Evolutionary conservation across 2,888 invertebrate genomes (phyloP).

Genomic region (Cyclophora albipunctata): DNA sequence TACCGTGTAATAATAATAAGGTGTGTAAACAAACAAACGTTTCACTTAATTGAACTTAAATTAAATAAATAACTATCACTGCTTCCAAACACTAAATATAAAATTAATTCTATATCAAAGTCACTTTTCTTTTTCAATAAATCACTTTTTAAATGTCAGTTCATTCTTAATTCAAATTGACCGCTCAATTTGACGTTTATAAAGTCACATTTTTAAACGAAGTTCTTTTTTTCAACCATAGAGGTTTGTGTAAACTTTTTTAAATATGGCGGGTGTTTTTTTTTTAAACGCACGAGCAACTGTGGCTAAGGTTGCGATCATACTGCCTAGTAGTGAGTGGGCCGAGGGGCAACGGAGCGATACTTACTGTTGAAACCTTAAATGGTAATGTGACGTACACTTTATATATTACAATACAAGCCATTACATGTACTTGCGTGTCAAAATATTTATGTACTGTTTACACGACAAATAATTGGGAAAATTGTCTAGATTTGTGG

Average conservation of each 20-base stretch:
- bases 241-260: no score
- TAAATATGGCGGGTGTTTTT: slow-evolving; percentile 1
- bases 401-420: no score
- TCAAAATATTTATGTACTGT: no score
- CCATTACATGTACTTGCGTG: no score
- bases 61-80: slow-evolving; percentile 10
- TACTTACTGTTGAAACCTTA: slow-evolving; percentile 30
- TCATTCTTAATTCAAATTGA: slow-evolving; percentile 3
- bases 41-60: slow-evolving; percentile 3
- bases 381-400: slow-evolving; percentile 26
- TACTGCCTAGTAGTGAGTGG: slow-evolving; percentile 38
- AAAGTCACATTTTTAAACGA: slow-evolving; percentile 12
- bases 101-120: no score
- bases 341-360: slow-evolving; percentile 9
- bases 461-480: no score
- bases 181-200: background rate
- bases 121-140: background rate
- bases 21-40: slow-evolving; percentile 1
- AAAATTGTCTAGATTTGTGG: no score
- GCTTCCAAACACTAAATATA: no score
- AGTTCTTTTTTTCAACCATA: background rate
- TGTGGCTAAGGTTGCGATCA: slow-evolving; percentile 37
- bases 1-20: background rate
- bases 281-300: slow-evolving; percentile 33
- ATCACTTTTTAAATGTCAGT: slow-evolving; percentile 1